Evolutionary conservation across 2,888 invertebrate species (phyloP).

Genomic region (Neoscelio sp.): DNA sequence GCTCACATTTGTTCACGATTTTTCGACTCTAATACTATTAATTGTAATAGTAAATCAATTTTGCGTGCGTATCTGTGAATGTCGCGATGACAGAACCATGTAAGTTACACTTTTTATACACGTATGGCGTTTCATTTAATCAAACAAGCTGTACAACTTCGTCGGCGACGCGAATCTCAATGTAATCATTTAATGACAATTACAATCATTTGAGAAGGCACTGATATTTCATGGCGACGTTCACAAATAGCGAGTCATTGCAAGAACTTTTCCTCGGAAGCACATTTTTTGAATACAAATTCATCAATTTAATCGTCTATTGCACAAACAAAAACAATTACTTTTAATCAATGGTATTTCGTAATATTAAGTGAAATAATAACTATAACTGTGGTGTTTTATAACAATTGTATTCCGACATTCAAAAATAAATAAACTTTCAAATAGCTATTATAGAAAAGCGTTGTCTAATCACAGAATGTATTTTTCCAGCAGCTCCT

Average conservation of each 20-base stretch:
- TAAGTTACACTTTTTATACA: constrained; percentile 57
- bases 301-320: constrained; percentile 81
- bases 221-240: constrained; percentile 44
- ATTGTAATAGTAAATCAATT: constrained; percentile 35
- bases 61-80: constrained; percentile 51
- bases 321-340: constrained; percentile 82
- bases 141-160: background rate
- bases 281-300: constrained; percentile 79
- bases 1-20: constrained; percentile 57
- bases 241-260: constrained; percentile 43
- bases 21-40: constrained; percentile 58
- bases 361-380: constrained; percentile 78
- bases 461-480: constrained; percentile 78
- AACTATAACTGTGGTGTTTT: constrained; percentile 82
- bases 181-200: constrained; percentile 37
- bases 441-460: constrained; percentile 73
- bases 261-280: constrained; percentile 80
- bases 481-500: constrained; percentile 94
- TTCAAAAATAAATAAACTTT: constrained; percentile 78
- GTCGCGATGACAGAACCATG: constrained; percentile 40
- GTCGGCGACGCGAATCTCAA: constrained; percentile 18
- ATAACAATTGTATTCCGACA: constrained; percentile 82
- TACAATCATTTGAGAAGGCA: constrained; percentile 21
- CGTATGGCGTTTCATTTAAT: background rate
- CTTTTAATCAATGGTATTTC: constrained; percentile 81